Conservation (phyloP, 2,888 invertebrate genomes). For the Leptinotarsa tumamoca region DNA sequence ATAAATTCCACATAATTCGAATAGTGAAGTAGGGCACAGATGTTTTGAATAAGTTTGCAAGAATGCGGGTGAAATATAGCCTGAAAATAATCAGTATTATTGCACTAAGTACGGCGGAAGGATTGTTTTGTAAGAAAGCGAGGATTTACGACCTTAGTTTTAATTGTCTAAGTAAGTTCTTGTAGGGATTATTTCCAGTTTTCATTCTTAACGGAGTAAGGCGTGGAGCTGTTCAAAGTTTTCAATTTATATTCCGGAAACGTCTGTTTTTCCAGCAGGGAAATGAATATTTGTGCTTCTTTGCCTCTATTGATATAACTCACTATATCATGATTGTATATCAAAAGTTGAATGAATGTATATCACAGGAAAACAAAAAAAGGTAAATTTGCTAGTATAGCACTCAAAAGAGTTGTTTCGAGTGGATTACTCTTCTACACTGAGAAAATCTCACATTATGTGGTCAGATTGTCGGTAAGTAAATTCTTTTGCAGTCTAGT, state of each 20-base stretch:
- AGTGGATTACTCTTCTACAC: too few species aligned
- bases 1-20: slow-evolving; percentile 41
- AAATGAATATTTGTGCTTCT: neutral
- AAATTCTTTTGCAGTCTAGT: too few species aligned
- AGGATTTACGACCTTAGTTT: slow-evolving; percentile 47
- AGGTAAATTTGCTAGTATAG: too few species aligned
- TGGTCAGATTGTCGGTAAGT: too few species aligned
- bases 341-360: too few species aligned
- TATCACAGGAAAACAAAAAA: too few species aligned
- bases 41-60: slow-evolving; percentile 43
- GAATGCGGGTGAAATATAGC: slow-evolving; percentile 45
- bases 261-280: slow-evolving; percentile 1
- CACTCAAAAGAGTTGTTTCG: too few species aligned
- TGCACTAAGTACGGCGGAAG: slow-evolving; percentile 43
- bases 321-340: neutral
- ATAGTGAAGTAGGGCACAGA: slow-evolving; percentile 41
- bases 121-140: slow-evolving; percentile 48
- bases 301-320: neutral
- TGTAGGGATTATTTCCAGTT: slow-evolving; percentile 34
- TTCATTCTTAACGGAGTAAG: slow-evolving; percentile 39
- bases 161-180: slow-evolving; percentile 46
- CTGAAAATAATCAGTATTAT: slow-evolving; percentile 46
- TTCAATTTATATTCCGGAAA: slow-evolving; percentile 29
- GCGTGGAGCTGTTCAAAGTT: slow-evolving; percentile 24
- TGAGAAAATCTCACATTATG: too few species aligned